Evolutionary conservation across 2,888 invertebrate species (phyloP).

Genomic region (Thyatira batis): DNA sequence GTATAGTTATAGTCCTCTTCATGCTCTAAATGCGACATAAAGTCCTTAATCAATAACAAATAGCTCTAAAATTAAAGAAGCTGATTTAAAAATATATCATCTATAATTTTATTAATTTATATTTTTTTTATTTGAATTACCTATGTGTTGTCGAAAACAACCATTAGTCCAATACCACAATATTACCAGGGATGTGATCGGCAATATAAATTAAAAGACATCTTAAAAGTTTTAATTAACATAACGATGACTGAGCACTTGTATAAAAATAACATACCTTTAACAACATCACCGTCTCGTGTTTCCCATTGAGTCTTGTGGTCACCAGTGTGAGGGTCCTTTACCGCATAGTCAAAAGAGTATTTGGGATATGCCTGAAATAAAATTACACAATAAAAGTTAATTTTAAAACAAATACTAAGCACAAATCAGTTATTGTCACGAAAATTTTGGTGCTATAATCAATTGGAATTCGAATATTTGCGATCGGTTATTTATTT

Average conservation of each 20-base stretch:
- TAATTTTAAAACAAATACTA: conserved; percentile 11
- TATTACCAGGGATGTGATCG: too few species aligned
- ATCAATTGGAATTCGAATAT: too few species aligned
- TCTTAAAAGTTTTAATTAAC: too few species aligned
- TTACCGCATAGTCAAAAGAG: conserved; percentile 83
- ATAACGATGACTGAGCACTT: too few species aligned
- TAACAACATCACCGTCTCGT: conserved; percentile 84
- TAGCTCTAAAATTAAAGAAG: too few species aligned
- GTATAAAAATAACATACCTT: conserved; percentile 48
- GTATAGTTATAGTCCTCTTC: neutral
- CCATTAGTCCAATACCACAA: too few species aligned
- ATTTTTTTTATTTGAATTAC: neutral
- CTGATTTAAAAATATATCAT: too few species aligned
- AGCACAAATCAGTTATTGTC: conserved; percentile 14
- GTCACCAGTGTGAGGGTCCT: conserved; percentile 84
- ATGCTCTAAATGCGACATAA: too few species aligned
- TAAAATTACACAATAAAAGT: conserved; percentile 10
- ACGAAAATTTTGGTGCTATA: too few species aligned
- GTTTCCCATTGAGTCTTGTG: conserved; percentile 83
- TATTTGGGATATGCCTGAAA: conserved; percentile 83
- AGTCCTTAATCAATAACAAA: too few species aligned
- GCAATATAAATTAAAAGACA: neutral
- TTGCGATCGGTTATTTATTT: too few species aligned
- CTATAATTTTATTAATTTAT: neutral
- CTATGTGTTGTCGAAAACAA: neutral